These are phyloP conservation scores for Ceyx erithaca DNA, from an alignment of 2,797 vertebrate genomes.

Conservation along the genomic window DNA sequence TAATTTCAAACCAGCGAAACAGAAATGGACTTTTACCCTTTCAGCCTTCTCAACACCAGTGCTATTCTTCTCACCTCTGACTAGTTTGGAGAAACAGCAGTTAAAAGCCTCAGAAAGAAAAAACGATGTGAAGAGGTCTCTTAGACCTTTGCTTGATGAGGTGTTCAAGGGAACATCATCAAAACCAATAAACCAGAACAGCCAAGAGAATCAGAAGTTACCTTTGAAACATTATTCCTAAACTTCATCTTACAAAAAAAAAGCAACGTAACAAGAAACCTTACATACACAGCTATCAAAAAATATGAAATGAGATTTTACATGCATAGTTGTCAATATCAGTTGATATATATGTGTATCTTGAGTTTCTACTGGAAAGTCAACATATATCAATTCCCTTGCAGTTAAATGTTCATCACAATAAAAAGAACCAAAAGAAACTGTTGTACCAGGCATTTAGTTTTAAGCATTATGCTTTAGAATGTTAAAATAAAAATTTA, in stretches of 20 bases:
- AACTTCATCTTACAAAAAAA: background rate
- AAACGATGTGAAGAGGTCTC: accelerated
- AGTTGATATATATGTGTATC: background rate
- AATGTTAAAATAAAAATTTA: background rate
- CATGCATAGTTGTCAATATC: background rate
- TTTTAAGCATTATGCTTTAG: background rate
- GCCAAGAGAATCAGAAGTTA: background rate
- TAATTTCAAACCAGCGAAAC: background rate
- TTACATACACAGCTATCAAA: background rate
- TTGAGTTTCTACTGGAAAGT: background rate
- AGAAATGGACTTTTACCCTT: background rate
- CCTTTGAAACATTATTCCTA: background rate
- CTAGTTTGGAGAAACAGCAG: background rate
- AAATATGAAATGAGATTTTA: background rate
- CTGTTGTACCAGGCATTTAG: background rate
- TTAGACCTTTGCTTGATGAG: background rate
- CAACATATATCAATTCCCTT: background rate
- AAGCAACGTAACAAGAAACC: background rate
- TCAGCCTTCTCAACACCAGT: background rate
- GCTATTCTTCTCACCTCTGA: background rate
- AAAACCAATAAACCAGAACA: background rate
- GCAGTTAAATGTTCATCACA: background rate
- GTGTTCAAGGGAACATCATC: background rate
- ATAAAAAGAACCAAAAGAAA: background rate
- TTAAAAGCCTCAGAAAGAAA: background rate